phyloP scores from a whole-genome alignment of 2,888 invertebrate genomes.

The Andrena bicolor region DNA sequence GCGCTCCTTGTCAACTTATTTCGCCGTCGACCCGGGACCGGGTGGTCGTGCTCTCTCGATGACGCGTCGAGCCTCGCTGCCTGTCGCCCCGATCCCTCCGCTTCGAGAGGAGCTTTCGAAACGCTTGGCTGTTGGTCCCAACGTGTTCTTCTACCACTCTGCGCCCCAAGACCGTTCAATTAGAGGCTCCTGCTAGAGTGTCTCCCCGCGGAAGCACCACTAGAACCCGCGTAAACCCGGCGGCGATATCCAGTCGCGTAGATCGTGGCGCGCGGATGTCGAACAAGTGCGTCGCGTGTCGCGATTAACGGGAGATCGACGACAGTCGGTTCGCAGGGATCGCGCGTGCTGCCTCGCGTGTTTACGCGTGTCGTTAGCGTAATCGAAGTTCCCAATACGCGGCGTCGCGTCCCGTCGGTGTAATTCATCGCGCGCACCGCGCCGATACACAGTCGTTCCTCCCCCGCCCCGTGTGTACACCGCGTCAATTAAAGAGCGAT shows the following conservation, averaged over 20 bases:
- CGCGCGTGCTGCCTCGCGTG: constrained; percentile 29
- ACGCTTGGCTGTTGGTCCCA: not conserved
- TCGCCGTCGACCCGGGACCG: constrained; percentile 21
- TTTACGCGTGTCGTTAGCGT: constrained; percentile 52
- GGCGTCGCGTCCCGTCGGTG: constrained; percentile 12
- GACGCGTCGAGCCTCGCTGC: constrained; percentile 9
- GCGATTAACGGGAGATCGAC: constrained; percentile 10
- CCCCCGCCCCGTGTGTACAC: constrained; percentile 1
- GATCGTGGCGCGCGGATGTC: constrained; percentile 21
- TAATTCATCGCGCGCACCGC: constrained; percentile 22
- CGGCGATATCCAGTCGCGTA: not conserved
- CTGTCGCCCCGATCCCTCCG: not conserved
- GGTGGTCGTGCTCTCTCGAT: constrained; percentile 29
- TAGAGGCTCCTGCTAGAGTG: no score
- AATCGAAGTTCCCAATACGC: constrained; percentile 24
- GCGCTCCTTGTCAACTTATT: constrained; percentile 41
- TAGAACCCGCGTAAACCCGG: constrained; percentile 7
- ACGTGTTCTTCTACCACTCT: no score
- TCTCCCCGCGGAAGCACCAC: no score
- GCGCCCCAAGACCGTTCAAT: no score
- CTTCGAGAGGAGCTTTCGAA: no score
- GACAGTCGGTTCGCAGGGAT: constrained; percentile 28
- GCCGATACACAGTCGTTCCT: constrained; percentile 14
- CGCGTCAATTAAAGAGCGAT: constrained; percentile 48
- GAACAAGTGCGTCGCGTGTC: constrained; percentile 25